These are phyloP conservation scores for Leptinotarsa texana DNA, from an alignment of 1,140 invertebrate genomes.

Conservation along the genomic window DNA sequence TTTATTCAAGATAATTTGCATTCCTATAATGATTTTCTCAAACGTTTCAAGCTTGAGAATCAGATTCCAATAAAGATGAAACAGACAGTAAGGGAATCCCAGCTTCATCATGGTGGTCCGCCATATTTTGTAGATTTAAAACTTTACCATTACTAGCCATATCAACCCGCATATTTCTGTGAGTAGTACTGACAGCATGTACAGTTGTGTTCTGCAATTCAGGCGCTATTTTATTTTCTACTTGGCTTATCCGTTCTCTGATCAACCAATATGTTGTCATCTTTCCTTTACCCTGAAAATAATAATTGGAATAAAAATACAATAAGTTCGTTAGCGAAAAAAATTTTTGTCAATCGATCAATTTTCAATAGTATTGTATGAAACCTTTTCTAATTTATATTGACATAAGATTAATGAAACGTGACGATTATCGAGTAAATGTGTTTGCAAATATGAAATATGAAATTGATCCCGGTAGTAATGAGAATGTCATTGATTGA, in stretches of 20 bases:
- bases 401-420: too few species aligned
- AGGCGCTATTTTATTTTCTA: not conserved
- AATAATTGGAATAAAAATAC: slow-evolving; percentile 15
- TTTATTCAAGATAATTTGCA: too few species aligned
- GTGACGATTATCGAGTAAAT: too few species aligned
- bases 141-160: not conserved
- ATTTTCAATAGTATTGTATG: too few species aligned
- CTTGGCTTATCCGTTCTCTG: slow-evolving; percentile 62
- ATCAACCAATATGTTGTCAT: slow-evolving; percentile 89
- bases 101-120: slow-evolving; percentile 5
- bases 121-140: not conserved
- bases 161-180: not conserved
- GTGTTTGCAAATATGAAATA: too few species aligned
- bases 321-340: too few species aligned
- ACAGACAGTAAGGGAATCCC: slow-evolving; percentile 6
- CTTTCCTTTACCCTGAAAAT: slow-evolving; percentile 80
- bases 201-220: slow-evolving; percentile 7
- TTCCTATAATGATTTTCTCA: too few species aligned
- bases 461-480: too few species aligned
- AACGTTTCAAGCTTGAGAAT: not conserved
- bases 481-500: too few species aligned
- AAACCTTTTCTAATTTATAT: too few species aligned
- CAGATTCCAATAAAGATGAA: not conserved
- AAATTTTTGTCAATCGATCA: too few species aligned
- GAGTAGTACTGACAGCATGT: not conserved